A percentile compares a stretch with the other conserved stretches of the same genome.
Evolutionary conservation across 2,797 vertebrate genomes (phyloP).

Genomic region (Enteromius anoplus): DNA sequence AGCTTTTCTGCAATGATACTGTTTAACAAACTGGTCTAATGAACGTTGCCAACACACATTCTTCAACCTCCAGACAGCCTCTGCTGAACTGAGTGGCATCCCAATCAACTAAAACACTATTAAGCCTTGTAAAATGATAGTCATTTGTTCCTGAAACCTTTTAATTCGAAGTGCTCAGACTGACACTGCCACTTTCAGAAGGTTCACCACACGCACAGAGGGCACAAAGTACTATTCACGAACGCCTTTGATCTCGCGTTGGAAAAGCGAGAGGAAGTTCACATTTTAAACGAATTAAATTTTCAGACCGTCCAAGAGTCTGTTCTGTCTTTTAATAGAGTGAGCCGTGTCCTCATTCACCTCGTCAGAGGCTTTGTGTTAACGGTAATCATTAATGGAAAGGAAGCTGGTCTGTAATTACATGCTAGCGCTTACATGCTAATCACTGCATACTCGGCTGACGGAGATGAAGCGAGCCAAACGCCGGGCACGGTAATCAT

Average conservation of each 20-base stretch:
- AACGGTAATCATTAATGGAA: conserved; percentile 67
- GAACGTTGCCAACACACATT: conserved; percentile 44
- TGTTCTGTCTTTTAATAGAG: conserved; percentile 63
- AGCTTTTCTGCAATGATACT: conserved; percentile 30
- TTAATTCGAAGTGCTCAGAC: conserved; percentile 59
- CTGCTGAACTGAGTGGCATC: conserved; percentile 54
- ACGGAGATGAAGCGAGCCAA: conserved; percentile 47
- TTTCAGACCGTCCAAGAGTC: conserved; percentile 61
- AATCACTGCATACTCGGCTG: conserved; percentile 58
- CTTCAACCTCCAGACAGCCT: conserved; percentile 41
- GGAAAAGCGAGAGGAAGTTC: conserved; percentile 62
- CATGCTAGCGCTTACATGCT: conserved; percentile 61
- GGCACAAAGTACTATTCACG: conserved; percentile 61
- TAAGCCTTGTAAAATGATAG: conserved; percentile 58
- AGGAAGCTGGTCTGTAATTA: conserved; percentile 66
- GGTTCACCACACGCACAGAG: conserved; percentile 59
- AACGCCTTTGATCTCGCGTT: conserved; percentile 67
- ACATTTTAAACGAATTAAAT: conserved; percentile 67
- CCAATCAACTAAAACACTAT: conserved; percentile 57
- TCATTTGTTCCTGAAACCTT: conserved; percentile 65
- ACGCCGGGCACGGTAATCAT: conserved; percentile 32
- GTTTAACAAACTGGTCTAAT: conserved; percentile 43
- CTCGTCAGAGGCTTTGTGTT: conserved; percentile 64
- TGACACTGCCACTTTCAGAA: conserved; percentile 62
- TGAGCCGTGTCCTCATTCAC: conserved; percentile 64